These are phyloP conservation scores for Ceramica pisi DNA, from an alignment of 2,888 invertebrate species.

Conservation along the genomic window DNA sequence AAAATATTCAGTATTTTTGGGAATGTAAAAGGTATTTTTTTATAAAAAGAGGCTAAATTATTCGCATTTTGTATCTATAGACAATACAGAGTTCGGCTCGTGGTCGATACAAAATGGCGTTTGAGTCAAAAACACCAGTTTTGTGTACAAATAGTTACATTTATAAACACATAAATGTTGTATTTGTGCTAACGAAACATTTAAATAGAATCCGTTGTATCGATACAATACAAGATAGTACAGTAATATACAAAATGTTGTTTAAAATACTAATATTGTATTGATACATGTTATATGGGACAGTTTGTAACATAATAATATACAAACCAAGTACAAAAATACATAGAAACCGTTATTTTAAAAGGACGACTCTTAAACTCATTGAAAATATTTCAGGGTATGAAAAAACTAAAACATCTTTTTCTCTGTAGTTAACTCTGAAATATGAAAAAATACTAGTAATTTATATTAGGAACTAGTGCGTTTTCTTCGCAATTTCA, in stretches of 20 bases:
- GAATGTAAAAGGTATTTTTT: constrained; percentile 35
- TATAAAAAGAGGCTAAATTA: constrained; percentile 21
- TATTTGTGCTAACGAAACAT: constrained; percentile 32
- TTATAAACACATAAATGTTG: constrained; percentile 46
- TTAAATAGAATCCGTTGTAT: background rate
- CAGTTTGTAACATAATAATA: background rate
- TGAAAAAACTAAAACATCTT: background rate
- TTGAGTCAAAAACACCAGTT: constrained; percentile 9
- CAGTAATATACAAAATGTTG: background rate
- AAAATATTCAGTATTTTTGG: constrained; percentile 57
- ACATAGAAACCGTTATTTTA: background rate
- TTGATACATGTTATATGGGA: too few species aligned
- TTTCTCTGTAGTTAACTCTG: background rate
- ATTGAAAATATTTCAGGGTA: background rate
- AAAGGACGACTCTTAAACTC: background rate
- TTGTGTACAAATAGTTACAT: constrained; percentile 43
- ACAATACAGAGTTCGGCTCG: constrained; percentile 1
- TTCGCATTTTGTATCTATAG: constrained; percentile 49
- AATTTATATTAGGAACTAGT: too few species aligned
- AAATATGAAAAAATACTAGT: background rate
- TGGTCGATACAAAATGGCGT: constrained; percentile 41
- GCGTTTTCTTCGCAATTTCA: background rate
- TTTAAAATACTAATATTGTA: background rate
- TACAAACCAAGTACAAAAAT: background rate
- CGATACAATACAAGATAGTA: constrained; percentile 3